Evolutionary conservation across 2,113 vertebrate species (phyloP).

Genomic region (Pomatorhinus ruficollis): DNA sequence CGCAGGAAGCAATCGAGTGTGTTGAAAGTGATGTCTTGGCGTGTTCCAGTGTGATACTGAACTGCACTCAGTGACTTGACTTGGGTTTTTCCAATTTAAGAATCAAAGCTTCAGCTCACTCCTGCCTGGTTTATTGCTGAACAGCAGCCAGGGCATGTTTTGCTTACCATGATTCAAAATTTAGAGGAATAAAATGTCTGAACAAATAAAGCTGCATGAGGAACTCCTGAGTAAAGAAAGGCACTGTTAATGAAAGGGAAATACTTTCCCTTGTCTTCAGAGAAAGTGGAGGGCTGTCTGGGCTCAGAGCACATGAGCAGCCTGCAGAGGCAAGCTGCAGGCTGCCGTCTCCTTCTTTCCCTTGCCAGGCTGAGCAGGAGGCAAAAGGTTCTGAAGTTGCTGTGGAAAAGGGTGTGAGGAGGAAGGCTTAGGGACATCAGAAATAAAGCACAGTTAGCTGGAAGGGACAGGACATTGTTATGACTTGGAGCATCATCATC

Average conservation of each 20-base stretch:
- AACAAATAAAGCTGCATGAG: neutral
- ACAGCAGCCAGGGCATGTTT: neutral
- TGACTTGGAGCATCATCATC: neutral
- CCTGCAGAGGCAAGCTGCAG: neutral
- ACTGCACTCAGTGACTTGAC: neutral
- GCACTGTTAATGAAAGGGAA: neutral
- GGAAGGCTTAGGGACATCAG: neutral
- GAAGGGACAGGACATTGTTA: neutral
- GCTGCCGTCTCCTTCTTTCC: neutral
- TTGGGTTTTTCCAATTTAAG: slow-evolving; percentile 20
- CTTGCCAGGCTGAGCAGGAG: neutral
- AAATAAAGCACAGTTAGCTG: neutral
- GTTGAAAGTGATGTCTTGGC: neutral
- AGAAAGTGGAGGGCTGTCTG: neutral
- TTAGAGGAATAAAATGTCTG: neutral
- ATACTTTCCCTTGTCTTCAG: neutral
- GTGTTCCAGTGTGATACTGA: neutral
- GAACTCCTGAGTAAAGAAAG: neutral
- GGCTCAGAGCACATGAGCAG: neutral
- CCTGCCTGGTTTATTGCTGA: neutral
- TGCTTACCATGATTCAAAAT: neutral
- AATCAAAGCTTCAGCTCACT: neutral
- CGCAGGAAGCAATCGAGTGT: neutral
- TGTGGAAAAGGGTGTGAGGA: neutral
- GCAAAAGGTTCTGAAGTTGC: neutral